phyloP scores from a whole-genome alignment of 2,888 invertebrate genomes.

The Chirona hameri region DNA sequence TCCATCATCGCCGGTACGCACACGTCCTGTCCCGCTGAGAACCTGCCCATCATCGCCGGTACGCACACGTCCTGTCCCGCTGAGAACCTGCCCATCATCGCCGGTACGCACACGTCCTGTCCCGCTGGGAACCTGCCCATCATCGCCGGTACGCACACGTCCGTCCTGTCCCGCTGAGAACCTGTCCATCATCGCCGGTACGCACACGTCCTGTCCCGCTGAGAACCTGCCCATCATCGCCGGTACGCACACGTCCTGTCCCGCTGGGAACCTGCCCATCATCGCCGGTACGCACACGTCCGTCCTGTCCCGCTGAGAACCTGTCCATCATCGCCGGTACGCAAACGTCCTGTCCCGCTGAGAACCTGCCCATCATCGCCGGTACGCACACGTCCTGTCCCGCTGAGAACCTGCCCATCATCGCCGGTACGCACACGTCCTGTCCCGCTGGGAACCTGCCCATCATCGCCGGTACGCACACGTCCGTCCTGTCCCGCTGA shows the following conservation, averaged over 20 bases:
- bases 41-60: constrained; percentile 10
- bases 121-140: not conserved
- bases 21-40: not conserved
- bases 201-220: not conserved
- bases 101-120: not conserved
- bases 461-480: not conserved
- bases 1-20: not conserved
- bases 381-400: not conserved
- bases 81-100: constrained; percentile 4
- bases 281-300: not conserved
- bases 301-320: not conserved
- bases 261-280: constrained; percentile 1
- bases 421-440: not conserved
- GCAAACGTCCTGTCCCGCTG: not conserved
- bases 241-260: not conserved
- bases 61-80: not conserved
- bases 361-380: constrained; percentile 5
- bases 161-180: not conserved
- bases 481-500: not conserved
- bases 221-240: constrained; percentile 5
- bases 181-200: constrained; percentile 7
- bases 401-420: constrained; percentile 1
- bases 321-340: constrained; percentile 3
- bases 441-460: not conserved
- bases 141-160: not conserved